A percentile compares a stretch with the other conserved stretches of the same genome.
phyloP scores from a whole-genome alignment of 2,113 vertebrate species.

The Arothron firmamentum region DNA sequence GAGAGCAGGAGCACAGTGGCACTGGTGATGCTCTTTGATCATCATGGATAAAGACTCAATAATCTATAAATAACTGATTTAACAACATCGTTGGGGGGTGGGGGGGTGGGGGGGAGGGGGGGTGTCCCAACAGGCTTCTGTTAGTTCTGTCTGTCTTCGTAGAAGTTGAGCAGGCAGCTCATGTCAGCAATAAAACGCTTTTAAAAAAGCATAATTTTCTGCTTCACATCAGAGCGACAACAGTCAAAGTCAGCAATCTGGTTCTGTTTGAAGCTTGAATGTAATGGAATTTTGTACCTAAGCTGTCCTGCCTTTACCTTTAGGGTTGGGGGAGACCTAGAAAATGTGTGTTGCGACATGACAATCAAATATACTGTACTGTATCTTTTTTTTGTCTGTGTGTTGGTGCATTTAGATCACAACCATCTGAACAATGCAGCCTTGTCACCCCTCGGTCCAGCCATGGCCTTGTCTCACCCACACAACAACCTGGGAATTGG shows the following conservation, averaged over 20 bases:
- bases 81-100: no score
- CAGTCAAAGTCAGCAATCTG: neutral
- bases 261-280: neutral
- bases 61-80: no score
- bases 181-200: no score
- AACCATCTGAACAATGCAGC: slow-evolving; percentile 76
- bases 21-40: no score
- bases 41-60: no score
- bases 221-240: no score
- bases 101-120: no score
- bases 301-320: neutral
- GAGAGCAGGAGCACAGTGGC: no score
- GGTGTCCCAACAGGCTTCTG: no score
- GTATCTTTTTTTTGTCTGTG: slow-evolving; percentile 8
- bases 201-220: no score
- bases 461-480: slow-evolving; percentile 76
- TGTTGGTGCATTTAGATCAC: slow-evolving; percentile 58
- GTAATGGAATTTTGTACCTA: neutral
- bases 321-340: neutral
- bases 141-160: no score
- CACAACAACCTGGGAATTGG: slow-evolving; percentile 77
- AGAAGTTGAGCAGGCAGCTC: neutral
- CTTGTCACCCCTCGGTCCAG: slow-evolving; percentile 69
- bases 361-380: neutral
- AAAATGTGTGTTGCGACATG: neutral